Base-by-base conservation (phyloP, 2,888 invertebrate genomes). In the Drosophila kanekoi region DNA sequence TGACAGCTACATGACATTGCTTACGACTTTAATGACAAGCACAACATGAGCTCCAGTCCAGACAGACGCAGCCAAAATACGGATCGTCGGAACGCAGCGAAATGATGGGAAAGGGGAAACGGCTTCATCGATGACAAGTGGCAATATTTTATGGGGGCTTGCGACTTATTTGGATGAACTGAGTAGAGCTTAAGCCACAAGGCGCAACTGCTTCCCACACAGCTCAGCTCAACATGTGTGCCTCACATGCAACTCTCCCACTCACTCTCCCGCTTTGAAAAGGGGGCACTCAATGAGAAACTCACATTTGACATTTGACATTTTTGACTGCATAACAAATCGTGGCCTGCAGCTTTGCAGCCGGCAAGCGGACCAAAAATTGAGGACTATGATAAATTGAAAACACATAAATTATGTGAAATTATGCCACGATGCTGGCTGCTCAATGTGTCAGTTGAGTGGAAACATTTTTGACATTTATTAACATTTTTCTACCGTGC, bases 1-100 rank as follows among this genome's bases (percentile, higher is more conserved):
- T 89, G 89, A 89, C 89, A 89, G 88, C 81, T 52, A 89, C 87
- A 83, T 88, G 89, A 89, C 89, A 89, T 74, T 74, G 73, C 86
- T 78, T 89, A 85, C 84, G 83, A 81, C 71, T 89, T 79, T 85
- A 89, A 87, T 83, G 83, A 84, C 77, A 86, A 66, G 56, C 78
- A 69, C 67, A 81, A 79, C 80, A 80, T 76, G 65, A 47, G 59
- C 47, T 18, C 56, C 58, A 53, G 28, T 4, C 23, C 53, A 65
- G 44, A 40, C 52, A 41, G 28, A 28, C 28, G 28, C 28, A 28
- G 8, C 28, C 8, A 28, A 28, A 28, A 28, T 28, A 28, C 28
- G 8, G 23, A 23, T n/a, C n/a, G 18, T 8, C 28, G 28, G 8
- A 8, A 2, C 28, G 28, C 28, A 8, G 28, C 9, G 14, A 32